These are phyloP conservation scores for Metopia argyrocephala DNA, from an alignment of 2,888 invertebrate species.

Conservation along the genomic window DNA sequence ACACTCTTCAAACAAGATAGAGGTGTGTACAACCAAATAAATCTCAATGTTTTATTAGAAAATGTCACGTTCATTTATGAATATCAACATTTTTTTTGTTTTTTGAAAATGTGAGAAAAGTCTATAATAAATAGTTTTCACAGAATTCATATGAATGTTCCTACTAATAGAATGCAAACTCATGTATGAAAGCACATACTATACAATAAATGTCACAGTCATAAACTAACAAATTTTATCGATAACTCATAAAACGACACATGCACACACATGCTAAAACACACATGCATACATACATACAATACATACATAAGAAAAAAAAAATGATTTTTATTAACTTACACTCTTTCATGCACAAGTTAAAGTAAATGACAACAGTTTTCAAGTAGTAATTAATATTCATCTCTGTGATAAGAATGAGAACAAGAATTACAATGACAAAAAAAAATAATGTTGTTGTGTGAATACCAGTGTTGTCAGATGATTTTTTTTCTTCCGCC, in stretches of 20 bases:
- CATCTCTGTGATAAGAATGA: conserved; percentile 73
- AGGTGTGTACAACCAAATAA: background rate
- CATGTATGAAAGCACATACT: background rate
- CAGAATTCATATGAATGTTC: too few relatives aligned
- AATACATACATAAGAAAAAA: background rate
- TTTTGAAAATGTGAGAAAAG: background rate
- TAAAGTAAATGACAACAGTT: conserved; percentile 73
- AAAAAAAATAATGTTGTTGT: too few relatives aligned
- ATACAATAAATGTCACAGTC: background rate
- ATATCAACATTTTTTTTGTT: background rate
- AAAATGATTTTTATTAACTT: background rate
- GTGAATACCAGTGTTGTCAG: too few relatives aligned
- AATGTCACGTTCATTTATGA: background rate
- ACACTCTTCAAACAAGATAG: background rate
- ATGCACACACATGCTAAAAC: background rate
- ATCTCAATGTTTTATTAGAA: background rate
- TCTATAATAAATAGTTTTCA: background rate
- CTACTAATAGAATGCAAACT: too few relatives aligned
- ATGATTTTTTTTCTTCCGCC: too few relatives aligned
- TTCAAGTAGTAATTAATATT: conserved; percentile 77
- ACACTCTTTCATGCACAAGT: background rate
- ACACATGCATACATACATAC: background rate
- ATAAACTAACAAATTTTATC: background rate
- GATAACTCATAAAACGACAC: background rate
- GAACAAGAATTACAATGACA: too few relatives aligned